A percentile compares a stretch with the other conserved stretches of the same genome.
Evolutionary conservation across 2,797 vertebrate species (phyloP).

Genomic region (Enteromius afrohamiltoni): DNA sequence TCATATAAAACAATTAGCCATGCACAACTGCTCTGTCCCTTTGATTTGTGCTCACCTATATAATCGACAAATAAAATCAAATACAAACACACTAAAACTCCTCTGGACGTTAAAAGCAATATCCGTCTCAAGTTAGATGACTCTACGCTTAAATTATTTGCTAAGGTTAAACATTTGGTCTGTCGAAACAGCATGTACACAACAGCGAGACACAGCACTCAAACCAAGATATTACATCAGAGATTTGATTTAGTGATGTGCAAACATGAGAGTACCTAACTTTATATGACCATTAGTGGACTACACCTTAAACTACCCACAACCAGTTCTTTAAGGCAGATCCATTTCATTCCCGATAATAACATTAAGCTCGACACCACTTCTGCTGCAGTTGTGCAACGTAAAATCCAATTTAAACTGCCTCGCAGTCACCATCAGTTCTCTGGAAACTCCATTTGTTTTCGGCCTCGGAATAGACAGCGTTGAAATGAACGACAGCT

Average conservation of each 20-base stretch:
- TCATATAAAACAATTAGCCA: slow-evolving; percentile 9
- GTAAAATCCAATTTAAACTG: slow-evolving; percentile 62
- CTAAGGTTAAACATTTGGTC: slow-evolving; percentile 53
- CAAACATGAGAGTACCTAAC: slow-evolving; percentile 45
- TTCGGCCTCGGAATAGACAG: slow-evolving; percentile 46
- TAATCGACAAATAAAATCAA: slow-evolving; percentile 13
- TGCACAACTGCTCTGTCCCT: slow-evolving; percentile 16
- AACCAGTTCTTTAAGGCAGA: slow-evolving; percentile 53
- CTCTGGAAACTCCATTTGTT: slow-evolving; percentile 56
- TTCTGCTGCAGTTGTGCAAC: slow-evolving; percentile 44
- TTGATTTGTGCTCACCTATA: slow-evolving; percentile 9
- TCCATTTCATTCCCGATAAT: slow-evolving; percentile 47
- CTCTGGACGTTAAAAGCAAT: slow-evolving; percentile 32
- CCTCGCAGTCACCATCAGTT: slow-evolving; percentile 59
- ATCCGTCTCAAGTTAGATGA: slow-evolving; percentile 3
- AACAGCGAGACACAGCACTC: slow-evolving; percentile 41
- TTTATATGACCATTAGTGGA: slow-evolving; percentile 33
- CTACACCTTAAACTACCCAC: slow-evolving; percentile 22
- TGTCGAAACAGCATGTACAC: slow-evolving; percentile 33
- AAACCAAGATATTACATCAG: slow-evolving; percentile 36
- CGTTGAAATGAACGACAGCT: slow-evolving; percentile 41
- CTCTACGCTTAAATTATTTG: slow-evolving; percentile 29
- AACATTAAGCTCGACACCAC: slow-evolving; percentile 40
- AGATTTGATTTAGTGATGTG: too few relatives aligned
- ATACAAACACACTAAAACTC: slow-evolving; percentile 20